Conservation (phyloP, 1,140 invertebrate species). For the Drosophila oshimai region DNA sequence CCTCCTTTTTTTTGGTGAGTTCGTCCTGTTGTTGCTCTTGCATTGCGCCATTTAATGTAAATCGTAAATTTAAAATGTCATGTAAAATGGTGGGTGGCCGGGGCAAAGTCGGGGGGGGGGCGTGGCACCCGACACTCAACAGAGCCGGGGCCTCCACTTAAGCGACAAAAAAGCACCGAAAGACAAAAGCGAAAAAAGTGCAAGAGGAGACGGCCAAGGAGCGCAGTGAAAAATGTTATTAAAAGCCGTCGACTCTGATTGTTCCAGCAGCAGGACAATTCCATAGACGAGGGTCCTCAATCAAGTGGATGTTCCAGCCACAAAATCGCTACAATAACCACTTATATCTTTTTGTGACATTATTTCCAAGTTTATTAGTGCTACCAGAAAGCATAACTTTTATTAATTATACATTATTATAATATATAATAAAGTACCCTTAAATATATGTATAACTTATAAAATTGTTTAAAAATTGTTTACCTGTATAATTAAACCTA, state of each 20-base stretch:
- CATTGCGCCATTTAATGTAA: constrained; percentile 80
- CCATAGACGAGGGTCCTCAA: constrained; percentile 33
- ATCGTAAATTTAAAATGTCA: constrained; percentile 81
- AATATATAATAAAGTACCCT: too few species aligned
- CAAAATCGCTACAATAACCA: neutral
- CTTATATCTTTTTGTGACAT: too few species aligned
- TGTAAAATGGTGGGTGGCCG: constrained; percentile 60
- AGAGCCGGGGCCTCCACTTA: constrained; percentile 57
- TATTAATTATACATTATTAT: too few species aligned
- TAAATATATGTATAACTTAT: too few species aligned
- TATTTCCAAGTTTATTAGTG: too few species aligned
- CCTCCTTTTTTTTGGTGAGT: neutral
- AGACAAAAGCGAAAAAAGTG: constrained; percentile 38
- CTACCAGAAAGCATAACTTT: too few species aligned
- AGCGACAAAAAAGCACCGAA: constrained; percentile 39
- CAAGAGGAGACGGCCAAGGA: constrained; percentile 28
- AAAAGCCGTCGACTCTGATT: constrained; percentile 70
- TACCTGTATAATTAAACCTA: too few species aligned
- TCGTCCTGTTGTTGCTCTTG: constrained; percentile 40
- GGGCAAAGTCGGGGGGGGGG: constrained; percentile 33
- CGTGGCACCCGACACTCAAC: constrained; percentile 57
- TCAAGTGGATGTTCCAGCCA: constrained; percentile 25
- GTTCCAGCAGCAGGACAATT: constrained; percentile 29
- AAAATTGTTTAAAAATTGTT: too few species aligned
- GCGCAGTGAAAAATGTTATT: constrained; percentile 76